phyloP scores from a whole-genome alignment of 1,140 invertebrate genomes.

The Hetaerina americana region DNA sequence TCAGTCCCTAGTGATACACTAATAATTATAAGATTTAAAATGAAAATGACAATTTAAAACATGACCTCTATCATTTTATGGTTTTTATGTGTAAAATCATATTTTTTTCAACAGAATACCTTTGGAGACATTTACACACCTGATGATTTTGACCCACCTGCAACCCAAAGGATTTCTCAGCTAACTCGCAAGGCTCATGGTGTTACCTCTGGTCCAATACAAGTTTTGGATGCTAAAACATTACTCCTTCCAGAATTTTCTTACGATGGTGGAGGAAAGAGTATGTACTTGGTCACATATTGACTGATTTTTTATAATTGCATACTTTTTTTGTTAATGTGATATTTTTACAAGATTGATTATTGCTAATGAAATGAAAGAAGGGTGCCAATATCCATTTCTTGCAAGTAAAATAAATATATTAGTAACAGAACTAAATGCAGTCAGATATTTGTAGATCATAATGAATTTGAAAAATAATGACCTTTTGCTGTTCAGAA shows the following conservation, averaged over 20 bases:
- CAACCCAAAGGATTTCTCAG: conserved; percentile 53
- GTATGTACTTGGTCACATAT: conserved; percentile 33
- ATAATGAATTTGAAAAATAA: no score
- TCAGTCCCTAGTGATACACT: no score
- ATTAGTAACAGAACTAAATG: background rate
- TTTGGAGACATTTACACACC: conserved; percentile 85
- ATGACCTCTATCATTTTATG: no score
- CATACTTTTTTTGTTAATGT: no score
- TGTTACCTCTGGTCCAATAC: conserved; percentile 55
- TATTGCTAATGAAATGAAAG: background rate
- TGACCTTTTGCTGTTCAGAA: no score
- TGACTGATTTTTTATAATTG: no score
- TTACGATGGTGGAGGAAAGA: conserved; percentile 54
- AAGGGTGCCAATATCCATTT: background rate
- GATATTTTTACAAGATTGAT: background rate
- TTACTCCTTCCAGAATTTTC: conserved; percentile 58
- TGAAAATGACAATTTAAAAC: no score
- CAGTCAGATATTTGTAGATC: no score
- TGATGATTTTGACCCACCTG: conserved; percentile 81
- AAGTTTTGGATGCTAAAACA: conserved; percentile 70
- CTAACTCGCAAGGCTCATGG: conserved; percentile 52
- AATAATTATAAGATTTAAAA: no score
- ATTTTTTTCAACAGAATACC: conserved; percentile 42
- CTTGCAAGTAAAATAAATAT: background rate
- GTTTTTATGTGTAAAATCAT: no score